Percentiles rank a stretch among this genome's conserved stretches.
These are phyloP conservation scores for Oreonectes daqikongensis DNA, from an alignment of 2,797 vertebrate species.

Conservation along the genomic window DNA sequence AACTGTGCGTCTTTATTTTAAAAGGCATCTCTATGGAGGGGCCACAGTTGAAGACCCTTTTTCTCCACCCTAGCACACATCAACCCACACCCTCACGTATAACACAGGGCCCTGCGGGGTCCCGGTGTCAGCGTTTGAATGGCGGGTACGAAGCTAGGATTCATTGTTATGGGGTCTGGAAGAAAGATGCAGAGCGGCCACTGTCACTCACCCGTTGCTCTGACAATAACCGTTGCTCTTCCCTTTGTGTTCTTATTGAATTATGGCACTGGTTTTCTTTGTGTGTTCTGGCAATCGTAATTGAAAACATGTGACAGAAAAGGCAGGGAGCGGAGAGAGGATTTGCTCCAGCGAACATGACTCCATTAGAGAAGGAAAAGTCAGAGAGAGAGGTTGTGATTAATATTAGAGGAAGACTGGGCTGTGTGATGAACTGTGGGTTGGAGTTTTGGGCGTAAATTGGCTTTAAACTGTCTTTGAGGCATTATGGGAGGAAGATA, in stretches of 20 bases:
- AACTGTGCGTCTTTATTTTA: conserved; percentile 37
- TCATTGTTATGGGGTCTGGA: conserved; percentile 57
- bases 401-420: conserved; percentile 55
- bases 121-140: conserved; percentile 68
- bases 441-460: conserved; percentile 6
- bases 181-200: conserved; percentile 56
- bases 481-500: not conserved
- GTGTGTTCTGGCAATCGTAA: conserved; percentile 64
- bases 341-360: conserved; percentile 63
- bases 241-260: conserved; percentile 73
- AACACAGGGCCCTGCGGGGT: conserved; percentile 46
- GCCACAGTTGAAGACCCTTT: conserved; percentile 46
- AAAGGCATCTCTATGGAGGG: conserved; percentile 20
- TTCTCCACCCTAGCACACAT: conserved; percentile 4
- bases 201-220: conserved; percentile 72
- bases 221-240: conserved; percentile 65
- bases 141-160: conserved; percentile 74
- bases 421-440: not conserved
- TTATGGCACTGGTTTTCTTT: conserved; percentile 66
- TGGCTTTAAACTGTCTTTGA: conserved; percentile 39
- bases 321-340: conserved; percentile 34
- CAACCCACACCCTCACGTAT: conserved; percentile 11
- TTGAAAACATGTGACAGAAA: conserved; percentile 71
- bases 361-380: conserved; percentile 57
- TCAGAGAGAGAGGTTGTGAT: conserved; percentile 60